A percentile compares a stretch with the other conserved stretches of the same genome.
phyloP scores from a whole-genome alignment of 2,113 vertebrate species.

The Psilopogon haemacephalus region DNA sequence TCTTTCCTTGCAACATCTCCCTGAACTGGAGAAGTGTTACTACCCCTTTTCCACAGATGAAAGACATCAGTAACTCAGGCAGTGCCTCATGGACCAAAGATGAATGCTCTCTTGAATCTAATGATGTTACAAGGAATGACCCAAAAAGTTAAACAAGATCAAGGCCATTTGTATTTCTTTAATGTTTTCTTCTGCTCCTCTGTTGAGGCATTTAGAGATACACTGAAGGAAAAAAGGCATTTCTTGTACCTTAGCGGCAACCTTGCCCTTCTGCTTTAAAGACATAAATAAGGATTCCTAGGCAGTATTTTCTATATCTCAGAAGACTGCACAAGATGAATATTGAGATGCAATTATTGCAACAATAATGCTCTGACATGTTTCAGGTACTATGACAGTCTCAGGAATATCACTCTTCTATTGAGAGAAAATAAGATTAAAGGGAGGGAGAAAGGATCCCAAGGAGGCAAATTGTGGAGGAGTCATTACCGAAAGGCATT shows the following conservation, averaged over 20 bases:
- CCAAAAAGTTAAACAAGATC: neutral
- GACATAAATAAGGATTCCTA: slow-evolving; percentile 15
- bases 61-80: neutral
- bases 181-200: neutral
- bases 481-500: neutral
- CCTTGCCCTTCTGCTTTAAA: neutral
- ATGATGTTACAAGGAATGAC: neutral
- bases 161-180: neutral
- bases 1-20: neutral
- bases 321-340: neutral
- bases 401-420: neutral
- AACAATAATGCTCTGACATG: slow-evolving; percentile 6
- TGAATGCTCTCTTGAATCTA: neutral
- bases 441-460: neutral
- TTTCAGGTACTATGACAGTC: neutral
- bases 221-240: neutral
- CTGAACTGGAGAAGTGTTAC: neutral
- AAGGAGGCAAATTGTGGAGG: neutral
- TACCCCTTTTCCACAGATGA: neutral
- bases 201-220: neutral
- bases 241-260: neutral
- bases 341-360: slow-evolving; percentile 28
- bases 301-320: neutral
- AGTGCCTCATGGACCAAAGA: neutral
- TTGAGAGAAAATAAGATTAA: neutral